Percentiles rank a stretch among this genome's conserved stretches.
Conservation (phyloP, 2,888 invertebrate species). For the Dryomyza anilis region DNA sequence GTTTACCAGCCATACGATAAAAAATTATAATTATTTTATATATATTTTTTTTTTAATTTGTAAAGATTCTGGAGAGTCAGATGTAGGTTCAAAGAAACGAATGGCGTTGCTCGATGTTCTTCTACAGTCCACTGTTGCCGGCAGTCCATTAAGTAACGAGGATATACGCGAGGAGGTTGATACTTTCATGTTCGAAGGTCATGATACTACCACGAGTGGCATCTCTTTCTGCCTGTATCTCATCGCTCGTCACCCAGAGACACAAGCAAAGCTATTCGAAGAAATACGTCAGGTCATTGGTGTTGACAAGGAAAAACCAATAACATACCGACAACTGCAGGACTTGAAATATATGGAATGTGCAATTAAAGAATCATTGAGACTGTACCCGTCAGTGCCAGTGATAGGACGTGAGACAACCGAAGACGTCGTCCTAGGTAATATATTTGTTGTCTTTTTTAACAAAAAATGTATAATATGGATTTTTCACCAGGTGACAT, state of each 20-base stretch:
- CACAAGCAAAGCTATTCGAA: slow-evolving; percentile 41
- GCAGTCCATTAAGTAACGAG: slow-evolving; percentile 33
- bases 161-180: slow-evolving; percentile 43
- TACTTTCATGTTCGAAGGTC: slow-evolving; percentile 60
- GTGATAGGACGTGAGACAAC: slow-evolving; percentile 64
- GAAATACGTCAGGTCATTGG: slow-evolving; percentile 44
- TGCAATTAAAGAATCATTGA: slow-evolving; percentile 68
- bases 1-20: too few species aligned
- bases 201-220: slow-evolving; percentile 47
- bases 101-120: slow-evolving; percentile 40
- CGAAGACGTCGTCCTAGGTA: slow-evolving; percentile 64
- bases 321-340: slow-evolving; percentile 37
- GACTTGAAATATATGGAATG: slow-evolving; percentile 63
- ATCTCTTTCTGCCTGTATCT: slow-evolving; percentile 41
- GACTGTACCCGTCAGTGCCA: slow-evolving; percentile 69
- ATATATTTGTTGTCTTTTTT: too few species aligned
- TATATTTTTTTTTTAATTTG: too few species aligned
- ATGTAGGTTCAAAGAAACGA: slow-evolving; percentile 34
- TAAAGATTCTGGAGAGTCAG: neutral
- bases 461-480: too few species aligned
- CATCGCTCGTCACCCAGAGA: slow-evolving; percentile 40
- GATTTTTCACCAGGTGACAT: slow-evolving; percentile 52
- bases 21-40: too few species aligned
- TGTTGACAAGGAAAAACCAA: slow-evolving; percentile 32
- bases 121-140: slow-evolving; percentile 33